Percentiles rank a stretch among this genome's conserved stretches.
phyloP scores from a whole-genome alignment of 2,113 vertebrate genomes.

The Centrocercus urophasianus region DNA sequence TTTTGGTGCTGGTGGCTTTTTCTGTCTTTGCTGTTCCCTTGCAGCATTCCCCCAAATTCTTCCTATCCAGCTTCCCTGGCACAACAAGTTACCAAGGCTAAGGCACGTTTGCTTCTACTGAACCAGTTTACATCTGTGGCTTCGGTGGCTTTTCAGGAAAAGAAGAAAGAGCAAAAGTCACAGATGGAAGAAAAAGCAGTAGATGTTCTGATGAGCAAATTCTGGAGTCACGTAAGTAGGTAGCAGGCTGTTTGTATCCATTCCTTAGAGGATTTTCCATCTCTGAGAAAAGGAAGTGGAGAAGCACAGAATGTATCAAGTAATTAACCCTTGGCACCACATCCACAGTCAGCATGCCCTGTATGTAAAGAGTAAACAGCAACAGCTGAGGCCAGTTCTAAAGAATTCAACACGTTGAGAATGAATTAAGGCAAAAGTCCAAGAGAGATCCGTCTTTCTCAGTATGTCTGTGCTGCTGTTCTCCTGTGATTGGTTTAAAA shows the following conservation, averaged over 20 bases:
- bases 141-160: background rate
- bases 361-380: background rate
- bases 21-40: background rate
- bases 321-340: background rate
- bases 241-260: background rate
- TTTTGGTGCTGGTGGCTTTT: background rate
- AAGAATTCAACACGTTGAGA: background rate
- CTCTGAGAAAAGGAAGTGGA: slow-evolving; percentile 5
- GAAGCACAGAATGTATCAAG: background rate
- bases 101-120: background rate
- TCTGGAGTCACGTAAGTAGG: background rate
- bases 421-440: background rate
- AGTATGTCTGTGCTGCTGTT: background rate
- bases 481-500: background rate
- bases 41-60: background rate
- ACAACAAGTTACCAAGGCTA: background rate
- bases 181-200: background rate
- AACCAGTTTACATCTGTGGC: background rate
- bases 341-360: background rate
- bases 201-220: background rate
- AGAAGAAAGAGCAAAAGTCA: background rate
- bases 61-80: background rate
- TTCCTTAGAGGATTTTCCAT: slow-evolving; percentile 1
- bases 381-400: background rate
- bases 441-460: background rate